phyloP scores from a whole-genome alignment of 2,113 vertebrate species.

The Panthera leo region DNA sequence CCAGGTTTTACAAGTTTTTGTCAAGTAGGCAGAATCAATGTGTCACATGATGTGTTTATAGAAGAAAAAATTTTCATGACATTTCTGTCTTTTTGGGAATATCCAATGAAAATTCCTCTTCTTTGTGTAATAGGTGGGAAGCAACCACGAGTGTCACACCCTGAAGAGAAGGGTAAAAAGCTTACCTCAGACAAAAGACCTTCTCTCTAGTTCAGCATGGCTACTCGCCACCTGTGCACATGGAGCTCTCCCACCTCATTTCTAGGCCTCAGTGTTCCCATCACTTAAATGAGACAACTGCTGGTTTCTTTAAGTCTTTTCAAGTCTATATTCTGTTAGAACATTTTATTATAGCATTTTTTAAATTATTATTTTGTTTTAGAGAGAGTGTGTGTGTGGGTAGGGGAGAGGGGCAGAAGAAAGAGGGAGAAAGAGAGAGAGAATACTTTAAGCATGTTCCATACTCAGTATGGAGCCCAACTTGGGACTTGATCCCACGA shows the following conservation, averaged over 20 bases:
- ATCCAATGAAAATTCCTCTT: not conserved
- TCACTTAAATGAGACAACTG: not conserved
- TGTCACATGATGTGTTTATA: not conserved
- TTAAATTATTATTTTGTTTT: too few species aligned
- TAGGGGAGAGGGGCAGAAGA: too few species aligned
- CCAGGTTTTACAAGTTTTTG: not conserved
- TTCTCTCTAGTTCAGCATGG: not conserved
- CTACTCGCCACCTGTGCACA: not conserved
- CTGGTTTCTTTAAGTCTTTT: not conserved
- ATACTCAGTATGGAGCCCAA: too few species aligned
- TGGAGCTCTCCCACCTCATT: not conserved
- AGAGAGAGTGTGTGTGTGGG: too few species aligned
- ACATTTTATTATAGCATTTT: not conserved
- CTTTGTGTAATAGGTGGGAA: not conserved
- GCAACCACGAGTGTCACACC: not conserved
- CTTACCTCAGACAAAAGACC: not conserved
- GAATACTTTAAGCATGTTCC: too few species aligned
- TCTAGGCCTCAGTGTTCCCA: not conserved
- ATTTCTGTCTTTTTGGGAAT: not conserved
- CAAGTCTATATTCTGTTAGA: not conserved
- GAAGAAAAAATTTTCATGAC: conserved; percentile 15
- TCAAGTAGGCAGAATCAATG: not conserved
- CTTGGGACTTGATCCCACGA: too few species aligned
- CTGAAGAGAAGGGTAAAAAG: not conserved
- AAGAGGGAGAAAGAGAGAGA: too few species aligned